Conservation (phyloP, 2,113 vertebrate species). For the Naja naja region DNA sequence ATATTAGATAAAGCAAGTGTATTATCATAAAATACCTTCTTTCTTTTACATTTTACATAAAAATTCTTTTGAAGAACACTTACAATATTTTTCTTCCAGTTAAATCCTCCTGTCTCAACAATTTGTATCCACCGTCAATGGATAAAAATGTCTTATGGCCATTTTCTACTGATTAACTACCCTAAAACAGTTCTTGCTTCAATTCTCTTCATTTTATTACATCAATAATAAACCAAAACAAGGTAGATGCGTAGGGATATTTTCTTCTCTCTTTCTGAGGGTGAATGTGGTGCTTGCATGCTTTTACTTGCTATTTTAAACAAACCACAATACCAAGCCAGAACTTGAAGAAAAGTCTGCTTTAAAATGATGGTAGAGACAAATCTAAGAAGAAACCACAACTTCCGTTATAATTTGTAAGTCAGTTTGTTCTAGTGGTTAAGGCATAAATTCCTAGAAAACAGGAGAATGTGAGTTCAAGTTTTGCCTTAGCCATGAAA, state of each 20-base stretch:
- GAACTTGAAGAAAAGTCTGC: not conserved
- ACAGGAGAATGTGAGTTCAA: too few species aligned
- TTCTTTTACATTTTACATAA: not conserved
- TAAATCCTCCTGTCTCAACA: not conserved
- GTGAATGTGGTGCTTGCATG: not conserved
- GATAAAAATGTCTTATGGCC: not conserved
- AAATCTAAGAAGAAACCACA: not conserved
- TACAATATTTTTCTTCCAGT: not conserved
- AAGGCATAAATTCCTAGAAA: too few species aligned
- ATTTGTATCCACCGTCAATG: not conserved
- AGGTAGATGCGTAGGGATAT: not conserved
- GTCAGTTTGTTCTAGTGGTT: too few species aligned
- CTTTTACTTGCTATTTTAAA: not conserved
- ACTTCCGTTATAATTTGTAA: not conserved
- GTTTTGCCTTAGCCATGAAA: too few species aligned
- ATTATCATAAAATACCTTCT: not conserved
- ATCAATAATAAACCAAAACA: not conserved
- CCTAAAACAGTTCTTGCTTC: not conserved
- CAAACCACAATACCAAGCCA: not conserved
- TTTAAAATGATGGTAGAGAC: not conserved
- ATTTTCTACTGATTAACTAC: not conserved
- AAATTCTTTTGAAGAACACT: not conserved
- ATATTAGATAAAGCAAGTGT: not conserved
- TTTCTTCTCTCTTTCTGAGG: not conserved
- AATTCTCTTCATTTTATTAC: not conserved